Base-by-base conservation (phyloP, 2,888 invertebrate species). In the Hemicrepidius hirtus region DNA sequence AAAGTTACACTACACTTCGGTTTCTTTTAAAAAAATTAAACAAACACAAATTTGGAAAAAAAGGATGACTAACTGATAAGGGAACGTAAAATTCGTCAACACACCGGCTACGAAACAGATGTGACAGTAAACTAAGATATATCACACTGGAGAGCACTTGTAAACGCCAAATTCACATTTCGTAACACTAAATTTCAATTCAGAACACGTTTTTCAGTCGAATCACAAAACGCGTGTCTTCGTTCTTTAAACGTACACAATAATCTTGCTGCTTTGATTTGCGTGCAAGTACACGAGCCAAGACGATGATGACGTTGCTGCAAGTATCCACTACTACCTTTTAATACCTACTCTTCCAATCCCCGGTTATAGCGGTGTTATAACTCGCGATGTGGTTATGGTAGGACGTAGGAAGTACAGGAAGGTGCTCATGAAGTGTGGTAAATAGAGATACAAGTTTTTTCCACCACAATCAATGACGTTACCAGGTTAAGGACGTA, bases 381-480 rank as follows among this genome's bases (percentile, higher is more conserved):
- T 64, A 57, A 44, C 57, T 68, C 40, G 68, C 65, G 59, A 28
- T 59, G 44, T 53, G 60, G 68, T 73, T 73, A 66, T 73, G 73
- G 60, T 60, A 73, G 73, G 69, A 60, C 73, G 73, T 73, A 73
- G 73, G 73, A 73, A 73, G 73, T 69, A 24, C 73, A 73, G 46
- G 65, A 62, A 72, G 73, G 69, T 73, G 68, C 69, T 69, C 68
- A 59, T 18, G 57, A 46, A 65, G 59, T 68, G 65, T 68, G 57
- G 46, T 37, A 64, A 50, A 37, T 60, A 41, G 13, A 32, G 57
- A 5, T 57, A 12, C 16, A 37, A 9, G 9, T 46, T 41, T 16
- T 41, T 73, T 73, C 65, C 64, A 73, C 64, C 73, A 65, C 57
- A 32, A 9, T 32, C 32, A n/a, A n/a, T n/a, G n/a, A n/a, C n/a